These are phyloP conservation scores for Oedothorax gibbosus DNA, from an alignment of 1,140 invertebrate species.

Conservation along the genomic window DNA sequence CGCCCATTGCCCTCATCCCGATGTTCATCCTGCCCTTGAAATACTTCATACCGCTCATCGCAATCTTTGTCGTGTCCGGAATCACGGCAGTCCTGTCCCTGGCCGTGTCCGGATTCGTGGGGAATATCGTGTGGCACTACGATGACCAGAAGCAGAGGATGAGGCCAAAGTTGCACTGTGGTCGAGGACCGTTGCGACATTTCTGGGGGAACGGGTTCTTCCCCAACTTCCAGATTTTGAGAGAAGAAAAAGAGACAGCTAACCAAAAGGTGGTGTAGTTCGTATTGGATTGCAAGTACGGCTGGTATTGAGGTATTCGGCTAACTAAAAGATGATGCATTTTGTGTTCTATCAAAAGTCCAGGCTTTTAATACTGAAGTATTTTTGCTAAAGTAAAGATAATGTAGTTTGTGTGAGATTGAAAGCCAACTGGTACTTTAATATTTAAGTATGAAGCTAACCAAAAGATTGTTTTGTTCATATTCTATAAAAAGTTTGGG, in stretches of 20 bases:
- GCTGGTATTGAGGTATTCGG: no score
- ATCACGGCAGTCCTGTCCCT: slow-evolving; percentile 7
- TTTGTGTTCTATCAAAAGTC: no score
- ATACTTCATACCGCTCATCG: slow-evolving; percentile 42
- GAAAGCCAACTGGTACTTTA: no score
- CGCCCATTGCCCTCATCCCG: slow-evolving; percentile 57
- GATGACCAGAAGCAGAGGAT: slow-evolving; percentile 33
- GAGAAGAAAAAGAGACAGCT: slow-evolving; percentile 4
- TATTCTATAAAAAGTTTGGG: no score
- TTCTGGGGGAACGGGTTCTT: slow-evolving; percentile 60
- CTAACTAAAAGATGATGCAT: no score
- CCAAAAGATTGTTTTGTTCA: no score
- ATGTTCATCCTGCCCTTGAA: slow-evolving; percentile 54
- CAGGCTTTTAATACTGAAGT: no score
- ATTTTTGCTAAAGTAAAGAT: no score
- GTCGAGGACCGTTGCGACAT: slow-evolving; percentile 46
- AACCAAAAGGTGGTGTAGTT: neutral
- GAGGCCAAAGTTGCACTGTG: slow-evolving; percentile 47
- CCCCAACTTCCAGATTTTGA: neutral
- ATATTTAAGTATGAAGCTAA: no score
- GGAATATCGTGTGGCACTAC: slow-evolving; percentile 60
- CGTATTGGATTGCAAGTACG: no score
- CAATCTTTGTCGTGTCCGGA: slow-evolving; percentile 16
- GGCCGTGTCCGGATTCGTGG: slow-evolving; percentile 37
- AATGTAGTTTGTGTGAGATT: no score